Percentiles rank a stretch among this genome's conserved stretches.
phyloP scores from a whole-genome alignment of 2,888 invertebrate genomes.

The Rhodophaea formosa region DNA sequence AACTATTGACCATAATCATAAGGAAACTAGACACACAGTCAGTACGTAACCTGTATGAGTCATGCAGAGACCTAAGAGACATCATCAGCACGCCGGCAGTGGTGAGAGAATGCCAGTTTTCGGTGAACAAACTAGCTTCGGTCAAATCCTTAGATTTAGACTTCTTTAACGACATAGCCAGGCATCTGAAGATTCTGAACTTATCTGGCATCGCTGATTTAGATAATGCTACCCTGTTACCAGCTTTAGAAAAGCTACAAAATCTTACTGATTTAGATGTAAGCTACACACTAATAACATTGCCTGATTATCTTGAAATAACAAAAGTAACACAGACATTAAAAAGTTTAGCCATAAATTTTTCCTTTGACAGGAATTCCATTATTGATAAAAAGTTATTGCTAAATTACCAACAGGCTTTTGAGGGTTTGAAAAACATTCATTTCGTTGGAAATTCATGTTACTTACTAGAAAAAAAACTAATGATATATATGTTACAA shows the following conservation, averaged over 20 bases:
- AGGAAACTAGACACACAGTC: conserved; percentile 12
- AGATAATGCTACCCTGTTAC: neutral
- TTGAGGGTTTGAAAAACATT: neutral
- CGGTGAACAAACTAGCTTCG: neutral
- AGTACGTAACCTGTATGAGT: neutral
- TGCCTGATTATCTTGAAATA: neutral
- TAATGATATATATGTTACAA: neutral
- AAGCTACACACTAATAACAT: neutral
- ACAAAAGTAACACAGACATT: neutral
- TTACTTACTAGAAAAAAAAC: neutral
- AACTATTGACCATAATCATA: neutral
- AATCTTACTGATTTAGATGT: neutral
- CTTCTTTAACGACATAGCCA: neutral
- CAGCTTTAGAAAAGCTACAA: neutral
- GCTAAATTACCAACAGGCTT: neutral
- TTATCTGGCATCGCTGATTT: neutral
- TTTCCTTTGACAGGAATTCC: neutral
- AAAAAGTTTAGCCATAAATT: neutral
- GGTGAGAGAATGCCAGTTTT: neutral
- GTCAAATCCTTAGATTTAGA: neutral
- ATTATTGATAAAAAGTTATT: neutral
- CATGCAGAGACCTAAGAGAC: neutral
- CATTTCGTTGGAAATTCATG: neutral
- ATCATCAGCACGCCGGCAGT: neutral
- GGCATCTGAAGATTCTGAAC: neutral